Percentiles rank a stretch among this genome's conserved stretches.
Evolutionary conservation across 2,888 invertebrate genomes (phyloP).

Genomic region (Leucophenga maculata): DNA sequence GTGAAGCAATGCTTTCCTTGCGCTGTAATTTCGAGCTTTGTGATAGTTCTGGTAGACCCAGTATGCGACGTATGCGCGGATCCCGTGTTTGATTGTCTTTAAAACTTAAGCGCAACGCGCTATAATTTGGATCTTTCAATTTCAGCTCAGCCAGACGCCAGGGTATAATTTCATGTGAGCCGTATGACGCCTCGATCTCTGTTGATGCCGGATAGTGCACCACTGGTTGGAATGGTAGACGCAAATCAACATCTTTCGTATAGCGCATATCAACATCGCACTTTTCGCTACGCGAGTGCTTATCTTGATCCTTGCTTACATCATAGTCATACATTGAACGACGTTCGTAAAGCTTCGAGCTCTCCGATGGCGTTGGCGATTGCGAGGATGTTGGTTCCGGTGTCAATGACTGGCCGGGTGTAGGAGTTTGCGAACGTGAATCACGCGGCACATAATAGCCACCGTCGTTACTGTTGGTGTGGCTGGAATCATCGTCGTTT

Average conservation of each 20-base stretch:
- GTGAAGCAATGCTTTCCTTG: constrained; percentile 58
- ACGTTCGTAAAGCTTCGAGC: constrained; percentile 53
- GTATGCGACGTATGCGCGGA: constrained; percentile 80
- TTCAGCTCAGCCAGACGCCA: constrained; percentile 78
- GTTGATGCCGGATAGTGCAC: constrained; percentile 87
- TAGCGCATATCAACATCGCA: constrained; percentile 64
- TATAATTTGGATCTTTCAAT: constrained; percentile 83
- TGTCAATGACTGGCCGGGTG: constrained; percentile 49
- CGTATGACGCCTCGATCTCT: constrained; percentile 88
- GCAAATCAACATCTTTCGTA: constrained; percentile 80
- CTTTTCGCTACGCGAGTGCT: constrained; percentile 44
- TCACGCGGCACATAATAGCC: constrained; percentile 43
- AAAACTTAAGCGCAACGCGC: constrained; percentile 80
- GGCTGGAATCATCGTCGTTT: constrained; percentile 13
- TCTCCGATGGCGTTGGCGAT: constrained; percentile 49
- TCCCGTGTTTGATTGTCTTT: constrained; percentile 81
- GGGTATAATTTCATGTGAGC: constrained; percentile 82
- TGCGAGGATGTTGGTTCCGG: constrained; percentile 59
- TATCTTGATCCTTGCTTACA: constrained; percentile 48
- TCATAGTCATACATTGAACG: constrained; percentile 67
- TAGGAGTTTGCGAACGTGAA: constrained; percentile 62
- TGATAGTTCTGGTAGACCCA: constrained; percentile 76
- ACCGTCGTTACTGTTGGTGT: constrained; percentile 31
- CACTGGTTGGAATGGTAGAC: constrained; percentile 85
- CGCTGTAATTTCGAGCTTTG: constrained; percentile 46